These are phyloP conservation scores for Heliconius congener DNA, from an alignment of 1,140 invertebrate genomes.

Conservation along the genomic window DNA sequence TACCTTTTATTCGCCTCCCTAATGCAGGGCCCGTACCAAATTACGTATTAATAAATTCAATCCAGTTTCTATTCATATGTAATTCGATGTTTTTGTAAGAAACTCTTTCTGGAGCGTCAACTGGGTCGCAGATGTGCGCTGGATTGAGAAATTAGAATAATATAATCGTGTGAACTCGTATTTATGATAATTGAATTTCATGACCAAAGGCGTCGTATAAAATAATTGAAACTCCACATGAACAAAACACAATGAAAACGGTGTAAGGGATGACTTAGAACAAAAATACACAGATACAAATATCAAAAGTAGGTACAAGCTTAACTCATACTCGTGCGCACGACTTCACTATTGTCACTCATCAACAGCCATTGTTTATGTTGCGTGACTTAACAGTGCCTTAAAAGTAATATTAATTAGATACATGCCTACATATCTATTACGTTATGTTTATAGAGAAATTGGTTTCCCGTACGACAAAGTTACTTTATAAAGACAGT, in stretches of 20 bases:
- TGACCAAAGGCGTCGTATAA: not conserved
- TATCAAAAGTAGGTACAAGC: not conserved
- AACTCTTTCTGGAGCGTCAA: conserved; percentile 69
- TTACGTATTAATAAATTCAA: conserved; percentile 79
- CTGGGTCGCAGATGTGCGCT: conserved; percentile 75
- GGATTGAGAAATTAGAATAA: conserved; percentile 77
- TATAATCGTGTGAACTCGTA: conserved; percentile 62
- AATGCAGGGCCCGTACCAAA: conserved; percentile 74
- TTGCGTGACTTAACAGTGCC: conserved; percentile 59
- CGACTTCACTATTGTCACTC: conserved; percentile 60
- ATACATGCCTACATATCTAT: conserved; percentile 18
- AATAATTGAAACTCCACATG: conserved; percentile 1
- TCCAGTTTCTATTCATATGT: conserved; percentile 78
- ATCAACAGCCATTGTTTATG: conserved; percentile 56
- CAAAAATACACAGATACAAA: not conserved
- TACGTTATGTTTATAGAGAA: not conserved
- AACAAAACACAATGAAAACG: not conserved
- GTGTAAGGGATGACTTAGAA: not conserved
- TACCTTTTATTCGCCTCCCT: conserved; percentile 71
- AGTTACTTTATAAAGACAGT: not conserved
- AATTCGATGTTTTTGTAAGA: conserved; percentile 75
- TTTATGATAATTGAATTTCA: conserved; percentile 39
- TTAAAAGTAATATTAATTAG: conserved; percentile 65
- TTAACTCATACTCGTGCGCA: conserved; percentile 52
- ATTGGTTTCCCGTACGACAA: not conserved